Evolutionary conservation across 2,113 vertebrate species (phyloP).

Genomic region (Melanotaenia duboulayi): DNA sequence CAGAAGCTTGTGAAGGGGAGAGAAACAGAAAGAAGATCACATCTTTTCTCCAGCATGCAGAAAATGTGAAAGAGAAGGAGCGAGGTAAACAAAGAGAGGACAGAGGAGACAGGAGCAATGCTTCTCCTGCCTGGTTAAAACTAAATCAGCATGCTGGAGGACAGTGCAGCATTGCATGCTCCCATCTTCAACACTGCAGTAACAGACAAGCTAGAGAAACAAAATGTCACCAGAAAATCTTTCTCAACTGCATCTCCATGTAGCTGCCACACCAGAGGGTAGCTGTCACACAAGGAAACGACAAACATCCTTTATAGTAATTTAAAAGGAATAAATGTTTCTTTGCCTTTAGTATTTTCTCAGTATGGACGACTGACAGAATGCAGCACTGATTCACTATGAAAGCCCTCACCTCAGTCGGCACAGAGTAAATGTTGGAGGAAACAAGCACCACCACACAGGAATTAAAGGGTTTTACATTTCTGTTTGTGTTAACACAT

Average conservation of each 20-base stretch:
- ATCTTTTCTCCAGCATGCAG: slow-evolving; percentile 30
- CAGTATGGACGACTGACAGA: background rate
- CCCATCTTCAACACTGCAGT: slow-evolving; percentile 37
- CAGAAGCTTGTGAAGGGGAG: background rate
- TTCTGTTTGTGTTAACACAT: too few relatives aligned
- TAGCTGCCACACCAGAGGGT: slow-evolving; percentile 26
- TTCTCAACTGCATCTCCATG: background rate
- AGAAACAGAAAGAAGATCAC: slow-evolving; percentile 1
- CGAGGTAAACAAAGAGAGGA: slow-evolving; percentile 36
- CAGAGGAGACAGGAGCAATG: slow-evolving; percentile 44
- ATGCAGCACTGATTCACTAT: slow-evolving; percentile 6
- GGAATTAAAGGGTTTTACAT: too few relatives aligned
- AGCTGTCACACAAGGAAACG: slow-evolving; percentile 24
- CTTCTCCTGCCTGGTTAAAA: slow-evolving; percentile 43
- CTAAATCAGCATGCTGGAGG: slow-evolving; percentile 33
- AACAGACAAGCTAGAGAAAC: slow-evolving; percentile 39
- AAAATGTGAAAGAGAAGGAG: slow-evolving; percentile 23
- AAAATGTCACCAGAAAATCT: slow-evolving; percentile 45
- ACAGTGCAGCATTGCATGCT: slow-evolving; percentile 22
- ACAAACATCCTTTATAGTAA: slow-evolving; percentile 31
- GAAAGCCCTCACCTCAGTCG: slow-evolving; percentile 23
- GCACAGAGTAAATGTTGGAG: background rate
- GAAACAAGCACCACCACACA: background rate
- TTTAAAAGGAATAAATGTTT: slow-evolving; percentile 24
- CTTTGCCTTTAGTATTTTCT: background rate